Base-by-base conservation (phyloP, 2,888 invertebrate genomes). In the Pogonocherus hispidulus region DNA sequence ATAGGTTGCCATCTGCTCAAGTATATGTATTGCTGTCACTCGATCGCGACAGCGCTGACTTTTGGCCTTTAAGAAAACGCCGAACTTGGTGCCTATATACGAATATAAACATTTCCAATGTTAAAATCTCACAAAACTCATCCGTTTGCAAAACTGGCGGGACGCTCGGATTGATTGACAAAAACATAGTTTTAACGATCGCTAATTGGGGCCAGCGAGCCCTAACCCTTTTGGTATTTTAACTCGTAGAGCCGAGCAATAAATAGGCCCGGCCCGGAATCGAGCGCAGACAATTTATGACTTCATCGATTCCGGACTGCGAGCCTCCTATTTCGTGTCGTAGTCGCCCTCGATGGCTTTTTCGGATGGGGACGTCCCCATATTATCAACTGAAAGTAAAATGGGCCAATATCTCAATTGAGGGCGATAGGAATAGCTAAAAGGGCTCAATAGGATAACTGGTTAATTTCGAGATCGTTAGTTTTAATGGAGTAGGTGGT, bases 241-340 rank as follows among this genome's bases (percentile, higher is more conserved):
- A 64, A 64, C 64, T 59, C 46, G 59, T 65, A 9, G 62, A 62
- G 47, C 57, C 62, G 14, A 55, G 65, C 46, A 62, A 66, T 70
- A 63, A 67, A 70, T 66, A 63, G 66, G 51, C 54, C 62, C 49
- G 56, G 57, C 67, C 63, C 56, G 62, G 64, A 74, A 71, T 73
- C 72, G 74, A 74, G 64, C 51, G 23, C 66, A 73, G 74, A 70
- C 74, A 78, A 80, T 81, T 80, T 81, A 81, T 81, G 78, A 79
- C 79, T 74, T 73, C 78, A 81, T 80, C 79, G 80, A 80, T 80
- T 80, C 76, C 76, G 74, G 77, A 79, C 79, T 79, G 78, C 71
- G 75, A 76, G 73, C 80, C 80, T 78, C 80, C 80, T 78, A 74
- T 79, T 81, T 75, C 76, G 78, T 80, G 80, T 80, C 78, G 71